Conservation (phyloP, 2,113 vertebrate genomes). For the Microcebus griseorufus region DNA sequence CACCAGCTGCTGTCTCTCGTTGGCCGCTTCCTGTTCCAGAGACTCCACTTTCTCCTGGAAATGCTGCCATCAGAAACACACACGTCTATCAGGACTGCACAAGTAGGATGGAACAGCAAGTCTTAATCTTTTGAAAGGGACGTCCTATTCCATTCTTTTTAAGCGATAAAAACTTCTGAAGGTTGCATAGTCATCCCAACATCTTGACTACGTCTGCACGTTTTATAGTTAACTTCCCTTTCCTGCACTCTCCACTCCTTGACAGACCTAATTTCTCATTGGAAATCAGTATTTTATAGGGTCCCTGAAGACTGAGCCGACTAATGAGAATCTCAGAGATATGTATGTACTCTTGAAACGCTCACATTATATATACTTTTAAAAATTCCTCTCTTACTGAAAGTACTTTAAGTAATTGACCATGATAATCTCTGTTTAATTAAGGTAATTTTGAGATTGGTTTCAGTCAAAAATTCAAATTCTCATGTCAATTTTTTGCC, state of each 20-base stretch:
- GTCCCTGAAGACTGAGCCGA: not conserved
- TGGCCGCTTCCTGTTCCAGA: conserved; percentile 97
- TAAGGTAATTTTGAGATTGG: not conserved
- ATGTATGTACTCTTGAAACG: not conserved
- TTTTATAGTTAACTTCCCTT: not conserved
- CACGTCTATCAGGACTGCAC: accelerated
- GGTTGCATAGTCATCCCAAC: not conserved
- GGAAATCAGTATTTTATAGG: not conserved
- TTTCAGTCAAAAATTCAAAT: not conserved
- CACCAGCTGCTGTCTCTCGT: conserved; percentile 96
- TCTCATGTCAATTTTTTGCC: not conserved
- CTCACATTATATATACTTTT: not conserved
- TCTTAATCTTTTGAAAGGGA: not conserved
- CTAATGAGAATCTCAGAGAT: not conserved
- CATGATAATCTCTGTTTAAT: not conserved
- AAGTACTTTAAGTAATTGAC: not conserved
- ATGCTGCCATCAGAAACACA: conserved; percentile 84
- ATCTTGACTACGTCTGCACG: not conserved
- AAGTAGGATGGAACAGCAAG: accelerated
- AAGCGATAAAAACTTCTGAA: not conserved
- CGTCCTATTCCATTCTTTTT: not conserved
- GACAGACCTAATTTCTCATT: not conserved
- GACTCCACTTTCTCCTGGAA: conserved; percentile 99
- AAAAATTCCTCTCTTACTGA: not conserved
- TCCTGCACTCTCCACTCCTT: too few relatives aligned